Conservation (phyloP, 1,140 invertebrate genomes). For the Lepidotrigona ventralis region DNA sequence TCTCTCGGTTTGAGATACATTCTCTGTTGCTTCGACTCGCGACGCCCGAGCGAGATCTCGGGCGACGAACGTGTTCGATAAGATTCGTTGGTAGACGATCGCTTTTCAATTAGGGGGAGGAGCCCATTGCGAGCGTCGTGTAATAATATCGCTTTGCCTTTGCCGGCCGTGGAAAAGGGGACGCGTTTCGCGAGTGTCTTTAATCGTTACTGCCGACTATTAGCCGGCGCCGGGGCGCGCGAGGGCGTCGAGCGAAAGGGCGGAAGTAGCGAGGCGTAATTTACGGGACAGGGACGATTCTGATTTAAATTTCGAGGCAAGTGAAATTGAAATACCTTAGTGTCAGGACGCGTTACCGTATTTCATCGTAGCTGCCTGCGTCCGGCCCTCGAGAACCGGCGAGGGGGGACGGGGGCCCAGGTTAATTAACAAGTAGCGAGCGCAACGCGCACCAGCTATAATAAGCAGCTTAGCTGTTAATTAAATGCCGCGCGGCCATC, state of each 20-base stretch:
- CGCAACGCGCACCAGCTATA: slow-evolving; percentile 39
- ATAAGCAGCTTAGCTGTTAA: slow-evolving; percentile 61
- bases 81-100: background rate
- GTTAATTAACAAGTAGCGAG: slow-evolving; percentile 54
- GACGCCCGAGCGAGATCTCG: too few species aligned
- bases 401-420: background rate
- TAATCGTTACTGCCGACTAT: background rate
- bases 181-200: background rate
- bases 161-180: background rate
- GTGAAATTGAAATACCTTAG: slow-evolving; percentile 43
- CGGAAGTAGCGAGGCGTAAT: slow-evolving; percentile 15
- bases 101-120: background rate
- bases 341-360: slow-evolving; percentile 43
- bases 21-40: background rate
- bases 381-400: slow-evolving; percentile 16
- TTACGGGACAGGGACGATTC: slow-evolving; percentile 14
- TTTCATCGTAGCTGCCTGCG: slow-evolving; percentile 25
- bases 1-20: too few species aligned
- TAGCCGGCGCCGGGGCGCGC: background rate
- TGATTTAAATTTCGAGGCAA: slow-evolving; percentile 51
- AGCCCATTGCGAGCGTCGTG: background rate
- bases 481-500: slow-evolving; percentile 38
- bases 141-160: background rate
- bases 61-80: background rate
- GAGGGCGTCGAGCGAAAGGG: background rate